Evolutionary conservation across 2,113 vertebrate genomes (phyloP), one percentile per base, ranked within the genome.

Genomic region (Picathartes gymnocephalus): DNA sequence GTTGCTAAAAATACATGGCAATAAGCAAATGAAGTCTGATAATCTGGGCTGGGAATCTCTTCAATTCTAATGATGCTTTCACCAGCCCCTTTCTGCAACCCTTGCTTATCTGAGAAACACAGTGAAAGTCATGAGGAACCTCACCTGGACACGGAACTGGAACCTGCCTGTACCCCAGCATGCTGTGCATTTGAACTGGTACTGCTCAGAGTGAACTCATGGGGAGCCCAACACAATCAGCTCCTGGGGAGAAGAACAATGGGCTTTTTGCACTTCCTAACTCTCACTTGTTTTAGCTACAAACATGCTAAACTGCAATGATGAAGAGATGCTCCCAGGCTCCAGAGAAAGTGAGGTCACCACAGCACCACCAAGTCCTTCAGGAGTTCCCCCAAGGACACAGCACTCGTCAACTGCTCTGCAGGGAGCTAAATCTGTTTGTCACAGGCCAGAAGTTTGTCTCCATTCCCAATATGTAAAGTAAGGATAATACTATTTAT

Each of bases 401-500:
- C 15, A 5, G 7, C 50, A 7, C 19, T 90, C 40, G 54, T 74
- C 54, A 40, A 10, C 16, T 10, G 5, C 54, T 50, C 53, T 5
- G 1, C 21, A 40, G 77, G 91, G 73, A 77, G 25, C 45, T 57
- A n/a, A 65, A 80, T 86, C 70, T 66, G 16, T 72, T 92, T 62
- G 82, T 88, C 76, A 88, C 72, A 87, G 86, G 47, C 69, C 77
- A 69, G 87, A 94, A 88, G 39, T 94, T 74, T 87, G 89, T 78
- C 82, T 85, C 62, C 53, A 33, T 79, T 95, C 44, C 79, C 93
- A 74, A 45, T 90, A 93, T 92, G 86, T 81, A 88, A 95, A 93
- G 72, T 35, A 73, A 91, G 88, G 96, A 94, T 96, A 97, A 96
- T 51, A 65, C 81, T 80, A 65, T 92, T 92, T 94, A 90, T 93